A percentile compares a stretch with the other conserved stretches of the same genome.
Conservation (phyloP, 2,113 vertebrate species). For the Seriola rivoliana region DNA sequence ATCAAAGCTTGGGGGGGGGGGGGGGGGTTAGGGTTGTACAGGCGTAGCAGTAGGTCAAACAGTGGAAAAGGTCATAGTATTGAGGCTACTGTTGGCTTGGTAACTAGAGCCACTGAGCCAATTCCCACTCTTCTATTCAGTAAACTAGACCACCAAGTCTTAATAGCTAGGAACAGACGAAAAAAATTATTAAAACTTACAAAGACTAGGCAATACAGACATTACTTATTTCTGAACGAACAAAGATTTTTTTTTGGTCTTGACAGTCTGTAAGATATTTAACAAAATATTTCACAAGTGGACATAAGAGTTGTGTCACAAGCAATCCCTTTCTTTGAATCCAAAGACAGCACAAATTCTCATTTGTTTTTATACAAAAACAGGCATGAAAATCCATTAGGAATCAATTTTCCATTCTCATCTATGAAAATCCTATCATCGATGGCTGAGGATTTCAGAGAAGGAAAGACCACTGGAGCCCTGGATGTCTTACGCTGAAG, state of each 20-base stretch:
- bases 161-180: too few species aligned
- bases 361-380: too few species aligned
- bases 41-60: not conserved
- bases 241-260: not conserved
- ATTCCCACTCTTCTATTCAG: slow-evolving; percentile 5
- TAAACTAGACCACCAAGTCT: not conserved
- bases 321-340: not conserved
- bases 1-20: not conserved
- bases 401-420: too few species aligned
- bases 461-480: too few species aligned
- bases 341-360: not conserved
- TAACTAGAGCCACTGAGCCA: not conserved
- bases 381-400: too few species aligned
- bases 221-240: not conserved
- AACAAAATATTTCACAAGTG: not conserved
- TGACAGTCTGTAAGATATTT: not conserved
- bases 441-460: too few species aligned
- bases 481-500: too few species aligned
- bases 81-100: slow-evolving; percentile 4
- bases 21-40: not conserved
- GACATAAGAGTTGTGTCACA: not conserved
- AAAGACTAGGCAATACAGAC: not conserved
- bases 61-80: slow-evolving; percentile 2
- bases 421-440: too few species aligned
- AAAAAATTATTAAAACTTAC: not conserved